Conservation (phyloP, 2,888 invertebrate genomes). For the Eupsilia transversa region DNA sequence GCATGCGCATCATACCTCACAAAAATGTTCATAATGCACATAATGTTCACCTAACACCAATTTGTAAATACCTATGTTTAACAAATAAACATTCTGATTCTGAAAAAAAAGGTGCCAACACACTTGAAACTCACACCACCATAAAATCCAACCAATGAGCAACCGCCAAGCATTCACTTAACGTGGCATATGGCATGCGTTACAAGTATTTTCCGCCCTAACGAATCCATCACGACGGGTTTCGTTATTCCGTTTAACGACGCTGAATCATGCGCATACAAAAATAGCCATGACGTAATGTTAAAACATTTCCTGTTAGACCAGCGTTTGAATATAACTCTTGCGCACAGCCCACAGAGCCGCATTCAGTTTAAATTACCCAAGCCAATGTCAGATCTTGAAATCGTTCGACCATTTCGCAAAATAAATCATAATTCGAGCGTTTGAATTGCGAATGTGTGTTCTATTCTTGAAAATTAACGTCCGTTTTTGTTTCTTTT, state of each 20-base stretch:
- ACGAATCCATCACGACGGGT: slow-evolving; percentile 57
- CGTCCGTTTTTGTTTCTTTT: slow-evolving; percentile 36
- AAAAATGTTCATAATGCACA: no score
- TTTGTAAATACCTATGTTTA: no score
- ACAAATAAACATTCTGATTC: no score
- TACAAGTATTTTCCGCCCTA: slow-evolving; percentile 38
- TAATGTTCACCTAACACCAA: no score
- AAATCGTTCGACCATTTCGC: slow-evolving; percentile 30
- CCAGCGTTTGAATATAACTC: slow-evolving; percentile 37
- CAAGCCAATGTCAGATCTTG: slow-evolving; percentile 52
- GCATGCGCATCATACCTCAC: background rate
- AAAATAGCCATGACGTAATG: slow-evolving; percentile 63
- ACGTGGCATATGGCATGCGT: slow-evolving; percentile 15
- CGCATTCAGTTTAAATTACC: slow-evolving; percentile 29
- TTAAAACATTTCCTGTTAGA: slow-evolving; percentile 44
- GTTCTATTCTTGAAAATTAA: slow-evolving; percentile 32
- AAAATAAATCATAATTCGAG: slow-evolving; percentile 49
- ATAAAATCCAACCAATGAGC: slow-evolving; percentile 25
- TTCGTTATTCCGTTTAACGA: slow-evolving; percentile 71
- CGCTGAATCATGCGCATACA: slow-evolving; percentile 62
- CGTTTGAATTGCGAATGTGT: slow-evolving; percentile 43
- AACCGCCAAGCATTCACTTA: background rate
- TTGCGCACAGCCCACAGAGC: slow-evolving; percentile 42
- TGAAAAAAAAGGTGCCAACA: slow-evolving; percentile 16
- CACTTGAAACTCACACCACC: slow-evolving; percentile 16